Percentiles rank a stretch among this genome's conserved stretches.
These are phyloP conservation scores for Cryptotis parvus DNA, from an alignment of 2,113 vertebrate species.

Conservation along the genomic window DNA sequence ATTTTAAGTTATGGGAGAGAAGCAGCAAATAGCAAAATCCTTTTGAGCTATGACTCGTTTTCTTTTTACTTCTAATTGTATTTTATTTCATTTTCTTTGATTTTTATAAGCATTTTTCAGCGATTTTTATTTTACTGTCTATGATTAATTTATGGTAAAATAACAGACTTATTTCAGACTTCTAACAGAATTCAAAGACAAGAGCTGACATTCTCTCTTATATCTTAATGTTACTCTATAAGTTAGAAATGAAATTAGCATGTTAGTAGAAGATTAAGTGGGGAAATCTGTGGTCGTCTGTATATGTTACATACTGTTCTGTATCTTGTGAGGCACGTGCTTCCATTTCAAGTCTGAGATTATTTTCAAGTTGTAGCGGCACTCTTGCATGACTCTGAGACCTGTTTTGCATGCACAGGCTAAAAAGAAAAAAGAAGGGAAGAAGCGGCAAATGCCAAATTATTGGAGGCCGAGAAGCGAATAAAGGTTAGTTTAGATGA, in stretches of 20 bases:
- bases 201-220: constrained; percentile 30
- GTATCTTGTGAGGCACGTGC: constrained; percentile 80
- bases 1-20: not conserved
- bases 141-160: constrained; percentile 39
- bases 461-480: constrained; percentile 96
- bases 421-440: constrained; percentile 98
- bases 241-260: constrained; percentile 29
- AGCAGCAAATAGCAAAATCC: constrained; percentile 10
- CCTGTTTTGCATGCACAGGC: constrained; percentile 93
- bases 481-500: constrained; percentile 94
- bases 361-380: constrained; percentile 84
- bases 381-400: constrained; percentile 88
- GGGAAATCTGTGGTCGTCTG: constrained; percentile 65
- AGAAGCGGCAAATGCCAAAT: constrained; percentile 97
- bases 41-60: too few species aligned
- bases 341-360: constrained; percentile 85
- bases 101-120: too few species aligned
- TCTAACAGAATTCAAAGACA: constrained; percentile 21
- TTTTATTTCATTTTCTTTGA: too few species aligned
- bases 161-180: constrained; percentile 15
- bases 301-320: constrained; percentile 74
- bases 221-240: constrained; percentile 1
- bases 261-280: constrained; percentile 21
- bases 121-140: too few species aligned
- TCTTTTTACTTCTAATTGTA: too few species aligned